Conservation (phyloP, 2,888 invertebrate genomes). For the Cheiracanthium punctorium region DNA sequence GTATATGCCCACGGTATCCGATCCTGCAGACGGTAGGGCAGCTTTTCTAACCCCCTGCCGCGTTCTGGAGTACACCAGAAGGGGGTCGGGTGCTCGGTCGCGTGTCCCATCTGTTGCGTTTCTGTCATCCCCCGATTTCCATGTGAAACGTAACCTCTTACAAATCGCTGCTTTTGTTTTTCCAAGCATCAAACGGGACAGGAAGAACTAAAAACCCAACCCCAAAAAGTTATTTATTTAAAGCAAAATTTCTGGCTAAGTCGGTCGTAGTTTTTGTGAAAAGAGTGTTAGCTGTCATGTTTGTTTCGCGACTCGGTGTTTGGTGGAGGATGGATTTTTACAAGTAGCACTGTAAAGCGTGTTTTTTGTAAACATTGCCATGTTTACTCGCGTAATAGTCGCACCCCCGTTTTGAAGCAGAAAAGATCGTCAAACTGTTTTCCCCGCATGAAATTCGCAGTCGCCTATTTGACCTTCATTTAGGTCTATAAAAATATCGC, state of each 20-base stretch:
- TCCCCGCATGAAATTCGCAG: too few species aligned
- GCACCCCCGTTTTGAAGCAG: too few species aligned
- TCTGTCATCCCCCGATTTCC: not conserved
- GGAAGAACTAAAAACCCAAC: not conserved
- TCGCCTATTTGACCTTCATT: too few species aligned
- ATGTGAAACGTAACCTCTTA: conserved; percentile 28
- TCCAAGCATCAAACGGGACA: conserved; percentile 39
- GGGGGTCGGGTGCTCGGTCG: conserved; percentile 36
- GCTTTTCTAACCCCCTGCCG: conserved; percentile 55
- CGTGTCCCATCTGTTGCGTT: conserved; percentile 69
- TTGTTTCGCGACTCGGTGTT: too few species aligned
- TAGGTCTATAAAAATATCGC: too few species aligned
- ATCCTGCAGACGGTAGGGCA: conserved; percentile 13
- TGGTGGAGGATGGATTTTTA: too few species aligned
- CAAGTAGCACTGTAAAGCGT: too few species aligned
- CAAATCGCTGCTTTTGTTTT: conserved; percentile 50
- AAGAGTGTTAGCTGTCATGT: too few species aligned
- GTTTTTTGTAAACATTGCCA: too few species aligned
- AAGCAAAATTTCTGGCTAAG: not conserved
- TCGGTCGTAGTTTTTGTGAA: too few species aligned
- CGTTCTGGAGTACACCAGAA: conserved; percentile 33
- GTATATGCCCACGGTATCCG: not conserved
- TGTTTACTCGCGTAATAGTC: too few species aligned
- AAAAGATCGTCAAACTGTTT: too few species aligned
- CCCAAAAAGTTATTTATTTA: not conserved